These are phyloP conservation scores for Tortricodes alternella DNA, from an alignment of 2,888 invertebrate genomes.

Conservation along the genomic window DNA sequence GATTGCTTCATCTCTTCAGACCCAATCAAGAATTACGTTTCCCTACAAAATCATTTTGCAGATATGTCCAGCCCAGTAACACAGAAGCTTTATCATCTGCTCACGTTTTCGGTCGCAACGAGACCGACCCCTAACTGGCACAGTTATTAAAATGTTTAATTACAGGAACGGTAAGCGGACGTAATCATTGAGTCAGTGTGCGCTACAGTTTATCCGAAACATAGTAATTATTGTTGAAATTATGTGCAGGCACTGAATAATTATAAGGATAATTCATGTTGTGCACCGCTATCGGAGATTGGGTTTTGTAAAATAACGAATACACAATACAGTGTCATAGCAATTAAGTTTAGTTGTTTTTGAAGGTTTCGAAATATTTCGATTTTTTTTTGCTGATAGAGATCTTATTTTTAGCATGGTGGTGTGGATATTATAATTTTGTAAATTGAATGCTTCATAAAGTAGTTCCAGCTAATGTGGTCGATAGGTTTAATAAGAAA, in stretches of 20 bases:
- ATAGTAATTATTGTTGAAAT: constrained; percentile 56
- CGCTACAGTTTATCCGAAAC: constrained; percentile 75
- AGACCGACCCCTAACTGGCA: constrained; percentile 49
- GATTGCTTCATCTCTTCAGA: too few relatives aligned
- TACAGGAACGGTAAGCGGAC: constrained; percentile 77
- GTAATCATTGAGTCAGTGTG: constrained; percentile 64
- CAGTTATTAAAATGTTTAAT: constrained; percentile 81
- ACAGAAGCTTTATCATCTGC: not conserved
- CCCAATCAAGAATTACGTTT: too few relatives aligned
- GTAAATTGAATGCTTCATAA: too few relatives aligned
- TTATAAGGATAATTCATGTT: constrained; percentile 30
- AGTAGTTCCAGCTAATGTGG: too few relatives aligned
- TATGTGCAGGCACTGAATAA: constrained; percentile 27
- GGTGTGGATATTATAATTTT: too few relatives aligned
- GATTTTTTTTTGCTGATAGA: too few relatives aligned
- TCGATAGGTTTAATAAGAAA: too few relatives aligned
- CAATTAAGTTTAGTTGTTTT: not conserved
- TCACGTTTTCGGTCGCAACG: constrained; percentile 29
- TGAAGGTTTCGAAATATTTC: not conserved
- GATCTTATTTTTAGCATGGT: too few relatives aligned
- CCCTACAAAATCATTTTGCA: too few relatives aligned
- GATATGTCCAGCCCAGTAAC: too few relatives aligned
- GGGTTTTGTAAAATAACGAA: constrained; percentile 12
- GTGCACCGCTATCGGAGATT: constrained; percentile 1
- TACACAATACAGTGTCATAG: not conserved